Percentiles rank a stretch among this genome's conserved stretches.
phyloP scores from a whole-genome alignment of 1,140 invertebrate genomes.

The Heterodera schachtii region DNA sequence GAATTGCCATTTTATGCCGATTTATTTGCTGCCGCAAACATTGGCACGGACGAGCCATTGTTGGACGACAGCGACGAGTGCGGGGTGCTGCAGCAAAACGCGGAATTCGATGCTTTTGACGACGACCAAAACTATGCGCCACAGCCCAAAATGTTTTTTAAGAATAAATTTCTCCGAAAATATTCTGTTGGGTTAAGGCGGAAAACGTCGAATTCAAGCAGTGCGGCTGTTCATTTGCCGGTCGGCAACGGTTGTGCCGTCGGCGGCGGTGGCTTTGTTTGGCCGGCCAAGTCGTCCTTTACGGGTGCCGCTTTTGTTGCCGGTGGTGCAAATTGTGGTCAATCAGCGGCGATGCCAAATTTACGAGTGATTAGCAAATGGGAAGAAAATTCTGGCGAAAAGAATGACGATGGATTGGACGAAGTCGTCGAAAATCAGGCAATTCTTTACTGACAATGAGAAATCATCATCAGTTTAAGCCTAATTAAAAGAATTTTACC shows the following conservation, averaged over 20 bases:
- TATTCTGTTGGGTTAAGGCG: neutral
- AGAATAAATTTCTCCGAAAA: neutral
- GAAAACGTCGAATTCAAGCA: neutral
- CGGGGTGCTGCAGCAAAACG: neutral
- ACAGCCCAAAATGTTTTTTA: neutral
- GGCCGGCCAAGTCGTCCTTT: neutral
- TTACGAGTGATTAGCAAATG: neutral
- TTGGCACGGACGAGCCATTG: neutral
- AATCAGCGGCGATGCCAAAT: neutral
- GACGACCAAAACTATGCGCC: conserved; percentile 6
- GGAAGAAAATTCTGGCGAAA: neutral
- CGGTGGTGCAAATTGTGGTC: neutral
- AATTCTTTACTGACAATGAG: no score
- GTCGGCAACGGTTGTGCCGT: neutral
- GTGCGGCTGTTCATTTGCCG: no score
- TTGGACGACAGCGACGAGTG: neutral
- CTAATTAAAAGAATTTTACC: no score
- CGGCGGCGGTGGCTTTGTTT: neutral
- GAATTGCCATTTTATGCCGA: neutral
- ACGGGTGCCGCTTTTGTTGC: neutral
- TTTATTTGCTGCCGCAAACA: neutral
- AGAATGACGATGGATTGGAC: no score
- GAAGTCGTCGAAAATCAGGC: no score
- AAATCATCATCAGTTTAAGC: no score
- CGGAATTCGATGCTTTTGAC: neutral